phyloP scores from a whole-genome alignment of 2,888 invertebrate genomes.

The Clostera curtula region DNA sequence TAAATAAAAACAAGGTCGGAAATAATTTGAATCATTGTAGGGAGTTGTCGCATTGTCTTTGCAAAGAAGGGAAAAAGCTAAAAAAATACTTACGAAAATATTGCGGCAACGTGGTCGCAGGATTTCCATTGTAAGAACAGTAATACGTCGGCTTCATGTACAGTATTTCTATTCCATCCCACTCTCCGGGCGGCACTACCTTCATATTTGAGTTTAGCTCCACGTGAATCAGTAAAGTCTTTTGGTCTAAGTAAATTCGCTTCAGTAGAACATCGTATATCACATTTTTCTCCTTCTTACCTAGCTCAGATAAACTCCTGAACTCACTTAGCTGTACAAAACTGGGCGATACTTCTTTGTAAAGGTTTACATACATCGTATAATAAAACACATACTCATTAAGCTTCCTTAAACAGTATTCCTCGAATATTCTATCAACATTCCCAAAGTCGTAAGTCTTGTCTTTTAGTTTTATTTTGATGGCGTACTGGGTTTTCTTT shows the following conservation, averaged over 20 bases:
- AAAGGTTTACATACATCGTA: conserved; percentile 37
- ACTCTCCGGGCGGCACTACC: conserved; percentile 37
- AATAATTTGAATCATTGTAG: no score
- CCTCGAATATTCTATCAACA: conserved; percentile 17
- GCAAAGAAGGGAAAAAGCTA: neutral
- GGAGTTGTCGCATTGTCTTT: no score
- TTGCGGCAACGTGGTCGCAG: no score
- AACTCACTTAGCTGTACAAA: conserved; percentile 34
- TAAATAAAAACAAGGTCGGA: no score
- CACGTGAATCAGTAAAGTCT: conserved; percentile 43
- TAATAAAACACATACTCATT: conserved; percentile 47
- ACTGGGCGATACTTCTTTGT: no score
- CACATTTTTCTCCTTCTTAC: conserved; percentile 28
- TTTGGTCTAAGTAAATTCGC: conserved; percentile 43
- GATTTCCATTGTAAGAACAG: conserved; percentile 32
- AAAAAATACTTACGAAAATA: conserved; percentile 39
- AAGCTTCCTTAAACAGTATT: conserved; percentile 39
- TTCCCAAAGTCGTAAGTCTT: conserved; percentile 20
- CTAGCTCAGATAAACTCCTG: conserved; percentile 25
- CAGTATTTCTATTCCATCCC: conserved; percentile 37
- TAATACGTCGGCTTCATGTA: conserved; percentile 46
- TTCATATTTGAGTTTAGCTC: conserved; percentile 37
- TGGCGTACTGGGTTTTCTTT: conserved; percentile 38
- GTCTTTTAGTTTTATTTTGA: conserved; percentile 33
- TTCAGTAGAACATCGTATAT: conserved; percentile 36